Percentiles rank a stretch among this genome's conserved stretches.
phyloP scores from a whole-genome alignment of 2,113 vertebrate species.

The Phainopepla nitens region DNA sequence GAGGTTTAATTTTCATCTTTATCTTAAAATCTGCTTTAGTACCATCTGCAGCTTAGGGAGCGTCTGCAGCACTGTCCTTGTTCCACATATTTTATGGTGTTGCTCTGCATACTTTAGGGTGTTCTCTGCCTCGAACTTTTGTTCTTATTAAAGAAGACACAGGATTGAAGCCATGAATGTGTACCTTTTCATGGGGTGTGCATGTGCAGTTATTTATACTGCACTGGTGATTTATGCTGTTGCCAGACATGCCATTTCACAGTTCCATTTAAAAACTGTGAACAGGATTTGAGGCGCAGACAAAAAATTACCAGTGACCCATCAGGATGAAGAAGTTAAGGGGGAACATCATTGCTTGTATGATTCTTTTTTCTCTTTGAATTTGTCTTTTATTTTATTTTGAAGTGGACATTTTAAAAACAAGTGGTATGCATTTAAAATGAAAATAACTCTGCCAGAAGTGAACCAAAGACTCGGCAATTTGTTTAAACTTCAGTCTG shows the following conservation, averaged over 20 bases:
- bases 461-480: neutral
- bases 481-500: neutral
- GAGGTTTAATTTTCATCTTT: neutral
- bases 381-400: neutral
- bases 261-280: neutral
- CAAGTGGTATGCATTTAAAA: neutral
- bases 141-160: neutral
- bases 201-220: neutral
- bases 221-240: neutral
- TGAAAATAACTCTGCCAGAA: neutral
- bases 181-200: neutral
- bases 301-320: neutral
- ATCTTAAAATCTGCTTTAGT: neutral
- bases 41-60: neutral
- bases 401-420: accelerated
- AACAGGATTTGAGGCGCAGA: neutral
- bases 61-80: neutral
- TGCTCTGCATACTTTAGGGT: neutral
- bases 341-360: neutral
- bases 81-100: neutral
- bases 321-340: neutral
- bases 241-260: neutral
- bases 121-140: neutral
- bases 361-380: neutral
- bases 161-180: neutral